phyloP scores from a whole-genome alignment of 2,113 vertebrate species.

The Amblyopsis rosae region DNA sequence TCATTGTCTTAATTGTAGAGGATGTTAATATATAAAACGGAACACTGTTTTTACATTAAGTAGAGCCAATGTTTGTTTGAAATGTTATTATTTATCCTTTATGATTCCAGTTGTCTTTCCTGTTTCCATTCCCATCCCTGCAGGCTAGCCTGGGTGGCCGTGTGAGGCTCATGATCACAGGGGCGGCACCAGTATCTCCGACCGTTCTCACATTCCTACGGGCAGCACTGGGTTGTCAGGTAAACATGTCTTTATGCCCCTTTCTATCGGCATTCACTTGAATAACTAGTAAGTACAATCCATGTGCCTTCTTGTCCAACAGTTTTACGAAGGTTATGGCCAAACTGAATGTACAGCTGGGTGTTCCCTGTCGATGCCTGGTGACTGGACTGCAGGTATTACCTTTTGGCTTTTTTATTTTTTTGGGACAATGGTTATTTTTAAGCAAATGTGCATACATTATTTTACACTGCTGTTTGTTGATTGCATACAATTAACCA shows the following conservation, averaged over 20 bases:
- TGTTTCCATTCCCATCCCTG: slow-evolving; percentile 3
- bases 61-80: neutral
- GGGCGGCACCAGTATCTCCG: slow-evolving; percentile 92
- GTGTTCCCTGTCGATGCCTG: slow-evolving; percentile 86
- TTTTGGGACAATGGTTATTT: neutral
- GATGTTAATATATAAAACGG: too few relatives aligned
- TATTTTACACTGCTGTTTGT: too few relatives aligned
- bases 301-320: slow-evolving; percentile 3
- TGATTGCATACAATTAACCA: too few relatives aligned
- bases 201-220: slow-evolving; percentile 91
- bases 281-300: neutral
- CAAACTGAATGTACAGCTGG: slow-evolving; percentile 97
- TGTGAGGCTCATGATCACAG: slow-evolving; percentile 91
- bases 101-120: slow-evolving; percentile 2
- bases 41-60: neutral
- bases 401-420: neutral
- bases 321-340: slow-evolving; percentile 99
- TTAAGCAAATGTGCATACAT: too few relatives aligned
- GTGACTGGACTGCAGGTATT: slow-evolving; percentile 95
- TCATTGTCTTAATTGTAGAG: too few relatives aligned
- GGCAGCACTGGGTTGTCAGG: slow-evolving; percentile 94
- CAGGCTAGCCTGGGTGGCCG: slow-evolving; percentile 91
- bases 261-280: neutral
- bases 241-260: slow-evolving; percentile 55
- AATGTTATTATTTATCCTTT: neutral